A percentile compares a stretch with the other conserved stretches of the same genome.
Conservation (phyloP, 30 jellyfish, hydroid and myxozoan genomes). For the Calvadosia cruxmelitensis region DNA sequence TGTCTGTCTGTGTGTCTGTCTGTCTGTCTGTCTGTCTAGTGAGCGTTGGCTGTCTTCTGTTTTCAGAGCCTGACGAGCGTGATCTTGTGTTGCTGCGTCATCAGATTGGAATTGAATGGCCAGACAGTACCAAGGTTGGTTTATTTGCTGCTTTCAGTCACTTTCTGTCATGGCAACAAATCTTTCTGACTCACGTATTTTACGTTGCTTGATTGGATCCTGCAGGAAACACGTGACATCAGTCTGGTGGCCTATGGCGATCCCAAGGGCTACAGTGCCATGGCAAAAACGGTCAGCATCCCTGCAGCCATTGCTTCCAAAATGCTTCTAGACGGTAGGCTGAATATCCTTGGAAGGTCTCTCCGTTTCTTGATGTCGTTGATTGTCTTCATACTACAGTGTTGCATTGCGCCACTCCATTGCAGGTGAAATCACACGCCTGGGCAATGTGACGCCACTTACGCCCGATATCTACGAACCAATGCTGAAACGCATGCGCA, state of each 20-base stretch:
- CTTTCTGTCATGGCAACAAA: background rate
- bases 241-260: slow-evolving; percentile 92
- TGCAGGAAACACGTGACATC: slow-evolving; percentile 69
- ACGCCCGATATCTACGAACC: slow-evolving; percentile 61
- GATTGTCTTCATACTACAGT: no score
- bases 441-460: slow-evolving; percentile 81
- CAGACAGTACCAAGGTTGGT: slow-evolving; percentile 40
- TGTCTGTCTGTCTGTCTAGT: no score
- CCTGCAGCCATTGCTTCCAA: slow-evolving; percentile 93
- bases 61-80: slow-evolving; percentile 60
- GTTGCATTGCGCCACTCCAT: background rate
- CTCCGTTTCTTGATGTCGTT: no score
- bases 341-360: no score
- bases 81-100: slow-evolving; percentile 61
- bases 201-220: background rate
- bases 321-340: slow-evolving; percentile 76
- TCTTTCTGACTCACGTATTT: background rate
- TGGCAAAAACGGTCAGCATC: slow-evolving; percentile 80
- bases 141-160: background rate
- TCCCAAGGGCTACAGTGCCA: slow-evolving; percentile 89
- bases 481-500: slow-evolving; percentile 54
- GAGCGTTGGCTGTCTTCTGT: no score
- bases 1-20: no score
- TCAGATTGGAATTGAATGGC: slow-evolving; percentile 52
- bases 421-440: slow-evolving; percentile 63